Percentiles rank a stretch among this genome's conserved stretches.
These are phyloP conservation scores for Scotopteryx bipunctaria DNA, from an alignment of 2,888 invertebrate species.

Conservation along the genomic window DNA sequence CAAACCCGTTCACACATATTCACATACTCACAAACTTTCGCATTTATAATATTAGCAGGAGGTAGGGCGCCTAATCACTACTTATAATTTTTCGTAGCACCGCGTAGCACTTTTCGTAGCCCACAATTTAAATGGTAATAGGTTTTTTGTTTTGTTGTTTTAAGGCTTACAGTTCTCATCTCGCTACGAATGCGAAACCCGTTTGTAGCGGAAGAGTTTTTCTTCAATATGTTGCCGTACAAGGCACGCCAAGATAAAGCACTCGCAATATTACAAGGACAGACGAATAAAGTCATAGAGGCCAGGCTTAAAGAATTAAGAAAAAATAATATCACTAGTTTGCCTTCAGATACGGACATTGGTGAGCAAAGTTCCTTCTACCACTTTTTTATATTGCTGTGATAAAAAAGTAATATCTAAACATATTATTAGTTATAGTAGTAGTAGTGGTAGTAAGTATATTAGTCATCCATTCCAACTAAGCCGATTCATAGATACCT, in stretches of 20 bases:
- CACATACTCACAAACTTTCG: too few species aligned
- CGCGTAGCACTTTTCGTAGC: constrained; percentile 4
- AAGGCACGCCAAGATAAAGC: constrained; percentile 80
- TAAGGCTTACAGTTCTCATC: constrained; percentile 42
- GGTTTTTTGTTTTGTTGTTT: constrained; percentile 17
- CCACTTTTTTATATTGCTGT: neutral
- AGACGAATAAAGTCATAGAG: constrained; percentile 68
- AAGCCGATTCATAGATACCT: too few species aligned
- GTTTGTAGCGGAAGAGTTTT: constrained; percentile 47
- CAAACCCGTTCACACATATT: too few species aligned
- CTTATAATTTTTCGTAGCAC: neutral
- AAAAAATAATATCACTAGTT: constrained; percentile 41
- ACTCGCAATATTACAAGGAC: constrained; percentile 65
- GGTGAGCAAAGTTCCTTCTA: constrained; percentile 39
- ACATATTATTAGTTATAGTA: too few species aligned
- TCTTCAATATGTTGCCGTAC: constrained; percentile 75
- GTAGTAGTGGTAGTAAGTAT: too few species aligned
- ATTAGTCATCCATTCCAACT: too few species aligned
- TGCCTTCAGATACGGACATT: constrained; percentile 44
- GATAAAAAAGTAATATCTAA: too few species aligned
- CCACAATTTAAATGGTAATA: too few species aligned
- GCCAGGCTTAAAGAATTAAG: constrained; percentile 56
- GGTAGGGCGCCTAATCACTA: neutral
- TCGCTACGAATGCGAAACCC: constrained; percentile 57
- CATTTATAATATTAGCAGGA: too few species aligned